Evolutionary conservation across 2,888 invertebrate genomes (phyloP).

Genomic region (Eilema depressum): DNA sequence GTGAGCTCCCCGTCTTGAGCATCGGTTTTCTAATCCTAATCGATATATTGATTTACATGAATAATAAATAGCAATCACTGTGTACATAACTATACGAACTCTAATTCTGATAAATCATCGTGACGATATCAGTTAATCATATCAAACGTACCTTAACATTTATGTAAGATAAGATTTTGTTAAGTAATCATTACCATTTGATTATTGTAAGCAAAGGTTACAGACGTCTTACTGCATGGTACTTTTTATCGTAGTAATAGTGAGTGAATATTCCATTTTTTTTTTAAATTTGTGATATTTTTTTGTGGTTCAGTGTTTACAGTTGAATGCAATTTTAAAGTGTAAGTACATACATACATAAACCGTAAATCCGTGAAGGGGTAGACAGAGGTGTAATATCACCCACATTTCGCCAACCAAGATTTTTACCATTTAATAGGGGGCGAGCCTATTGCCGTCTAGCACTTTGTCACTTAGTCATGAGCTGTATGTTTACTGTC

Average conservation of each 20-base stretch:
- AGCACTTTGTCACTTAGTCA: too few relatives aligned
- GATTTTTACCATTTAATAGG: too few relatives aligned
- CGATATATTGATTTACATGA: too few relatives aligned
- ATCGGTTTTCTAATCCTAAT: too few relatives aligned
- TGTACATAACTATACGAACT: background rate
- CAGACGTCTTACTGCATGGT: background rate
- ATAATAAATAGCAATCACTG: too few relatives aligned
- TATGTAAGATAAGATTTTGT: background rate
- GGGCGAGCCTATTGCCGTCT: too few relatives aligned
- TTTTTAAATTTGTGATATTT: background rate
- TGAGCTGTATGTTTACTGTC: too few relatives aligned
- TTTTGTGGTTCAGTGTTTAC: background rate
- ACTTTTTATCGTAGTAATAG: background rate
- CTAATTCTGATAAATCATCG: background rate
- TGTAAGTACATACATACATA: background rate
- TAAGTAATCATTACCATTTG: background rate
- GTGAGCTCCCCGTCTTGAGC: too few relatives aligned
- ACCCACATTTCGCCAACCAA: too few relatives aligned
- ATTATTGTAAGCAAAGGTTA: background rate
- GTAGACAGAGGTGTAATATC: too few relatives aligned
- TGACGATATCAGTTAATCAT: background rate
- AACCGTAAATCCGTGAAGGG: too few relatives aligned
- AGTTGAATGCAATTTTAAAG: background rate
- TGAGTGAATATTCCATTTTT: background rate
- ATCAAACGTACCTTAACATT: background rate